Conservation (phyloP, 2,888 invertebrate genomes). For the Scaptomyza cyrtandrae region DNA sequence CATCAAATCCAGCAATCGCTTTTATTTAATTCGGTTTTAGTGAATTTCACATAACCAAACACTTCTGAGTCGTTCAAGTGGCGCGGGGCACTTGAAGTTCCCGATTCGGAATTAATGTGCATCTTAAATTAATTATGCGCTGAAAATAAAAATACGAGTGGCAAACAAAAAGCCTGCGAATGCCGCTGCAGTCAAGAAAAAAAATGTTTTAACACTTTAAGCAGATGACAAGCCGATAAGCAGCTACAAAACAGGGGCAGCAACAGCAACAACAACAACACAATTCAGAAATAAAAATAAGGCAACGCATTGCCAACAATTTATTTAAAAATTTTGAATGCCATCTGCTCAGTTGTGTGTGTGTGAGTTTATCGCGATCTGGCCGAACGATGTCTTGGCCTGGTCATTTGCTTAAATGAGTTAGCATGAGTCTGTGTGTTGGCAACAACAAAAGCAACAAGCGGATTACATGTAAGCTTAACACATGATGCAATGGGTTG, state of each 20-base stretch:
- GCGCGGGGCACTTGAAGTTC: slow-evolving; percentile 56
- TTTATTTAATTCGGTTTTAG: neutral
- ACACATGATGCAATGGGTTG: slow-evolving; percentile 23
- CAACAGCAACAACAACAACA: slow-evolving; percentile 27
- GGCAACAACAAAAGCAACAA: slow-evolving; percentile 39
- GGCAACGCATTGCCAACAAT: slow-evolving; percentile 51
- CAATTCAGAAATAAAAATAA: slow-evolving; percentile 31
- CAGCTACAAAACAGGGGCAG: slow-evolving; percentile 59
- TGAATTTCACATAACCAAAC: slow-evolving; percentile 4
- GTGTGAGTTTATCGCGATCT: slow-evolving; percentile 63
- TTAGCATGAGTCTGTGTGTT: slow-evolving; percentile 64
- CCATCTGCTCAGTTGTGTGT: slow-evolving; percentile 47
- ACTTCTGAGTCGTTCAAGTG: slow-evolving; percentile 52
- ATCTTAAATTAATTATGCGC: slow-evolving; percentile 75
- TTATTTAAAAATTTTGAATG: slow-evolving; percentile 74
- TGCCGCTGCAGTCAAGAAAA: slow-evolving; percentile 42
- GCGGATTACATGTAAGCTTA: slow-evolving; percentile 60
- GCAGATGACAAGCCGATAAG: slow-evolving; percentile 72
- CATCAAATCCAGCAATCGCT: neutral
- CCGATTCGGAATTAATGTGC: slow-evolving; percentile 64
- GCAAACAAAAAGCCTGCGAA: slow-evolving; percentile 61
- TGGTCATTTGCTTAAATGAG: slow-evolving; percentile 78
- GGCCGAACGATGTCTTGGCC: slow-evolving; percentile 59
- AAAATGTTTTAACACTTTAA: slow-evolving; percentile 72
- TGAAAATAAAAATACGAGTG: slow-evolving; percentile 63